Evolutionary conservation across 2,797 vertebrate species (phyloP), one percentile per base, ranked within the genome.

Genomic region (Chanos chanos): DNA sequence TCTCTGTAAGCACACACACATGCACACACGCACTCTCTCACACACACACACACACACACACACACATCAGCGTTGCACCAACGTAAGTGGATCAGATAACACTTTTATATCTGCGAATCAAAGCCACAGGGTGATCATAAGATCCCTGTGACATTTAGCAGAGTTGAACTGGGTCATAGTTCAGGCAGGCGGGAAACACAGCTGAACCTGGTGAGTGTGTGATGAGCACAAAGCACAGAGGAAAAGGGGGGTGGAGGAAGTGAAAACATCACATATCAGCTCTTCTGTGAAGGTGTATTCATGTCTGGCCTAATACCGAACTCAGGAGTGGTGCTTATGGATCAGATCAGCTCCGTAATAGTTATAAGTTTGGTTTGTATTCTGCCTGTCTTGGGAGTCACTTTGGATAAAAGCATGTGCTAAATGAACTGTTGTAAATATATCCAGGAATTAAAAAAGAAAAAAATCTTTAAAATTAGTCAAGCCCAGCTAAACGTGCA

Each of bases 141-240:
- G 54, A 66, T 51, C 25, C 53, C 47, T 45, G 31, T 66, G 65
- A 71, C 52, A 65, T 55, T 66, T 58, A 43, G 21, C 39, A 18
- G 45, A 52, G 24, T 13, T 24, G 43, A 43, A 57, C 41, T 45
- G 34, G 64, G 62, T 28, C 54, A 49, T 21, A 39, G 53, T 56
- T 47, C 53, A 58, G 49, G 34, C 28, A 56, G 53, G 50, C 12
- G 9, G 57, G 59, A n/a, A n/a, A n/a, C n/a, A n/a, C n/a, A n/a
- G n/a, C n/a, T n/a, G n/a, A n/a, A n/a, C n/a, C 52, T 66, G 7
- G 41, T 52, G 22, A 34, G 24, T 30, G 16, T 34, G 37, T 49
- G 34, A 43, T 70, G 33, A 21, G 74, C 73, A 75, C 68, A 76
- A 73, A 75, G 62, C 61, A 74, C 53, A 61, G 24, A 64, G 67